These are phyloP conservation scores for Baccha elongata DNA, from an alignment of 2,888 invertebrate species.

Conservation along the genomic window DNA sequence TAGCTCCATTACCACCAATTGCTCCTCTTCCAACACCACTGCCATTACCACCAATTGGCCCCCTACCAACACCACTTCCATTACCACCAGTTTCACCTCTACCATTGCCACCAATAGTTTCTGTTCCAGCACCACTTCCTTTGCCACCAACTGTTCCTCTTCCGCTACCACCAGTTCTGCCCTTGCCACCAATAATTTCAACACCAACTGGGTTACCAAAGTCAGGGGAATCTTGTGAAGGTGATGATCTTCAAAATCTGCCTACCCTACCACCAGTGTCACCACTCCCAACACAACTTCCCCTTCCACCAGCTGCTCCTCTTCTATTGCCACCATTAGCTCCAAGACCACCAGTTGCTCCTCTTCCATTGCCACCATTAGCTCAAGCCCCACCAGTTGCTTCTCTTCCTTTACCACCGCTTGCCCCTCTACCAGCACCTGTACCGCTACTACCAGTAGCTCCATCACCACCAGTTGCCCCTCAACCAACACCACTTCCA, in stretches of 20 bases:
- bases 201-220: background rate
- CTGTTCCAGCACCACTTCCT: background rate
- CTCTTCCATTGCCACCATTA: background rate
- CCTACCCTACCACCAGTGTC: background rate
- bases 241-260: no score
- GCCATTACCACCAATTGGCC: background rate
- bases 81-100: background rate
- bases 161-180: background rate
- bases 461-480: background rate
- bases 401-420: background rate
- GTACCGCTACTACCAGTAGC: background rate
- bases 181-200: background rate
- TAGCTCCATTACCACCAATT: background rate
- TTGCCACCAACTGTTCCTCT: background rate
- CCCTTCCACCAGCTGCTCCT: background rate
- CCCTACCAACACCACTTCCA: background rate
- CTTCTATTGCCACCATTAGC: background rate
- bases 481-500: background rate
- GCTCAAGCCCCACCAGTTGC: background rate
- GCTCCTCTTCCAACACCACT: background rate
- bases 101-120: background rate
- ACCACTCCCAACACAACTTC: background rate
- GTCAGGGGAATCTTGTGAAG: no score
- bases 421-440: background rate
- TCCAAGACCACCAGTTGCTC: background rate